phyloP scores from a whole-genome alignment of 2,888 invertebrate genomes.

The Aspidiotus destructor region DNA sequence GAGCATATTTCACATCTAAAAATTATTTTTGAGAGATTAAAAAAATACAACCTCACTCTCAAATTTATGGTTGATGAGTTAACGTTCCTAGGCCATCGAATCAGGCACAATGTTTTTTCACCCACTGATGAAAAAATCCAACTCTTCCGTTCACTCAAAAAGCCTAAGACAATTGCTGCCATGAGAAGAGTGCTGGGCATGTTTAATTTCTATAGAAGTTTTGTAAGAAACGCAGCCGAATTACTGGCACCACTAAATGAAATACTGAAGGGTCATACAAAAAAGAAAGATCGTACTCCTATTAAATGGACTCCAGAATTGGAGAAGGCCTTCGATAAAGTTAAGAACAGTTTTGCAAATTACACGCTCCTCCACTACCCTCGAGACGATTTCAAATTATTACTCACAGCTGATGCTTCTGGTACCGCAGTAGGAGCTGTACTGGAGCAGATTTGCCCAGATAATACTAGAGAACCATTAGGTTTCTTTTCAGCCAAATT shows the following conservation, averaged over 20 bases:
- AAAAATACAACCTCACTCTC: background rate
- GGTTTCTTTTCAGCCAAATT: background rate
- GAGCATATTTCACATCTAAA: background rate
- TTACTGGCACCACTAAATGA: background rate
- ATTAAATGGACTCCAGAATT: constrained; percentile 5
- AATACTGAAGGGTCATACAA: constrained; percentile 1
- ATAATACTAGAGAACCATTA: background rate
- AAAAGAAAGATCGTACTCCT: constrained; percentile 2
- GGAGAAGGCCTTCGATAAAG: background rate
- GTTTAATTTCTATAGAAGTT: background rate
- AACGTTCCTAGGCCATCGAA: background rate
- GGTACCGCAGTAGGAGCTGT: constrained; percentile 41
- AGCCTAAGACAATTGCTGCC: background rate
- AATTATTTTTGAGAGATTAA: constrained; percentile 1
- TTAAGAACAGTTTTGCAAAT: background rate
- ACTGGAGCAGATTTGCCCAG: constrained; percentile 41
- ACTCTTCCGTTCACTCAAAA: background rate
- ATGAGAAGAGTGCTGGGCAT: background rate
- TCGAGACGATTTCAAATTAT: constrained; percentile 14
- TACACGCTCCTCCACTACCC: background rate
- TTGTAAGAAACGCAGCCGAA: background rate
- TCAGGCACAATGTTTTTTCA: background rate
- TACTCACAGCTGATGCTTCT: constrained; percentile 38
- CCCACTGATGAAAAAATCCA: background rate
- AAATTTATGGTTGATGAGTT: background rate